Base-by-base conservation (phyloP, 1,140 invertebrate species). In the Bombus pyrosoma region DNA sequence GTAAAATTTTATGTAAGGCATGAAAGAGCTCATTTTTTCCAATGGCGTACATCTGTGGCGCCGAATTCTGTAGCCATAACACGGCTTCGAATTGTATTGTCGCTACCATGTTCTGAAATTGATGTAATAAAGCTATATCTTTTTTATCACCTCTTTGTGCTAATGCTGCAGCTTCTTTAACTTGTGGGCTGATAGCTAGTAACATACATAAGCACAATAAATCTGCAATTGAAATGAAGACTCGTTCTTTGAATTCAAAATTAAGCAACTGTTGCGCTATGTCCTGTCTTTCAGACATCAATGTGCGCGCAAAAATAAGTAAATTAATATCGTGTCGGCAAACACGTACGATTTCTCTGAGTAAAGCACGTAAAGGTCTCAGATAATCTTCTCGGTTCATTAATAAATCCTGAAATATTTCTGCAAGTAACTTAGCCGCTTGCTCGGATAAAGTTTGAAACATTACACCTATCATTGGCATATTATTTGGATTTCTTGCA, bases 401-500 rank as follows among this genome's bases (percentile, higher is more conserved):
- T 62, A 99, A 91, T 80, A 99, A 95, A 93, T 99, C 98, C 94
- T 98, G 96, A 86, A 97, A 97, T 80, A 98, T 98, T 93, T 98
- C 97, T 34, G 97, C 98, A 83, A 98, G 96, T 89, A 97, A 96
- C 82, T 96, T 96, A 1, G 98, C 97, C n/a, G 97, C 97, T 41
- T 96, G 95, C 86, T 98, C 97, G 1, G 97, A 97, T 81, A 97
- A 96, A 39, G 97, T 97, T 93, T 98, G 98, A 91, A 99, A 98
- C 92, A 99, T 97, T 4, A 98, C 97, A 13, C 97, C 97, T 69
- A 99, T 95, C 90, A 99, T 97, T 3, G 97, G 96, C 97, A 99
- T 98, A 94, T 99, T 99, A 95, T 99, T 99, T 0, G 98, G 98
- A 96, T 99, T 99, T 73, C 98, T 96, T 10, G 97, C 97, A 91